Conservation (phyloP, 2,888 invertebrate species). For the Nomada ferruginata region DNA sequence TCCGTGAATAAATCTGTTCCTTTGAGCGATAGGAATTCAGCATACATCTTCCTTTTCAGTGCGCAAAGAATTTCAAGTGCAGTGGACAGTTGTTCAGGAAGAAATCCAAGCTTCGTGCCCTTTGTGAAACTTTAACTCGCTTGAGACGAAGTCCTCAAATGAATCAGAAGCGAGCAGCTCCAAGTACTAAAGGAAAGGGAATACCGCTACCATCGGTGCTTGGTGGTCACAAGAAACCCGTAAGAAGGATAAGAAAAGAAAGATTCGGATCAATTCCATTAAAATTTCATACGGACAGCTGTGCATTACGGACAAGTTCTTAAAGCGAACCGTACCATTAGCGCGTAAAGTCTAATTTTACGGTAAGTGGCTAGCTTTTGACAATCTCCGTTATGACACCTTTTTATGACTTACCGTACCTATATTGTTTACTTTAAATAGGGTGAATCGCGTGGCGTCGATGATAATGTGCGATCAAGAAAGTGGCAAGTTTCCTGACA, state of each 20-base stretch:
- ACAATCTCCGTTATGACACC: constrained; percentile 45
- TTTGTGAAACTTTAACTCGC: constrained; percentile 72
- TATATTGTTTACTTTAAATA: constrained; percentile 37
- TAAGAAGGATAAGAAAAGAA: constrained; percentile 33
- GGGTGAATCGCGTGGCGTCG: constrained; percentile 22
- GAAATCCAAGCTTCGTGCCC: constrained; percentile 64
- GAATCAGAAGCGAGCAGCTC: constrained; percentile 62
- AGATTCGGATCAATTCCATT: constrained; percentile 52
- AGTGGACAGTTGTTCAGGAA: constrained; percentile 59
- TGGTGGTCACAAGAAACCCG: constrained; percentile 29
- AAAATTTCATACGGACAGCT: constrained; percentile 63
- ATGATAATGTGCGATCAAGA: constrained; percentile 24
- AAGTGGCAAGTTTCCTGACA: constrained; percentile 13
- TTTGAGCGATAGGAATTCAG: constrained; percentile 64
- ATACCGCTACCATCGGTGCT: constrained; percentile 33
- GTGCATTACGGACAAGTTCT: constrained; percentile 51
- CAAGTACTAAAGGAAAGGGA: constrained; percentile 26
- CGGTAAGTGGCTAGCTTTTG: constrained; percentile 63
- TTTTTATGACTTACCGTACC: constrained; percentile 32
- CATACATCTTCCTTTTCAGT: constrained; percentile 46
- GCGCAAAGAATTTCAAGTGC: constrained; percentile 62
- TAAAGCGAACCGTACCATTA: constrained; percentile 47
- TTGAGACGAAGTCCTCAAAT: constrained; percentile 66
- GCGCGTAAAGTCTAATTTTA: constrained; percentile 63
- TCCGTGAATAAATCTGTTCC: constrained; percentile 60